Percentiles rank a stretch among this genome's conserved stretches.
These are phyloP conservation scores for Sceloporus undulatus DNA, from an alignment of 2,113 vertebrate genomes.

Conservation along the genomic window DNA sequence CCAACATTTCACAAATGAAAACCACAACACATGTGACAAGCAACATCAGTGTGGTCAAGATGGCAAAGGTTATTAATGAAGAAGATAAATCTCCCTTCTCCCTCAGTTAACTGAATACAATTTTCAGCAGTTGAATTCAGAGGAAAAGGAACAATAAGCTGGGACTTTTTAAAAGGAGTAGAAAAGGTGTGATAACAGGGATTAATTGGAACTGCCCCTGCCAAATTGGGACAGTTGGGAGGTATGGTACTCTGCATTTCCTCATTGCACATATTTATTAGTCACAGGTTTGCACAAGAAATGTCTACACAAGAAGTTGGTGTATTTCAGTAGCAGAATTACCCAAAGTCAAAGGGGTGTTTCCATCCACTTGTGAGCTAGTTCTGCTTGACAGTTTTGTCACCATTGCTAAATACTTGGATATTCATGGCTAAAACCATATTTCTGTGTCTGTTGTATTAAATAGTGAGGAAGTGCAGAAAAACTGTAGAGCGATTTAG, in stretches of 20 bases:
- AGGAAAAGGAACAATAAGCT: too few species aligned
- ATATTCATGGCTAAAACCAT: neutral
- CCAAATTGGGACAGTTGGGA: too few species aligned
- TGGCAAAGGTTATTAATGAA: too few species aligned
- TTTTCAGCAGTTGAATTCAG: too few species aligned
- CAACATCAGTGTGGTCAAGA: too few species aligned
- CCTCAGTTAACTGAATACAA: too few species aligned
- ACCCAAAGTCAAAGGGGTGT: neutral
- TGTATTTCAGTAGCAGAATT: neutral
- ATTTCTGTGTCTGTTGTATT: neutral
- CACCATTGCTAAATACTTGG: neutral
- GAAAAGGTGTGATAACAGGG: too few species aligned
- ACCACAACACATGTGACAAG: too few species aligned
- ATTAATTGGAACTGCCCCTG: too few species aligned
- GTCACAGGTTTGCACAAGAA: neutral
- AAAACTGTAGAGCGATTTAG: neutral
- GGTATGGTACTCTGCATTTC: neutral
- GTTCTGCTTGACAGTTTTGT: neutral
- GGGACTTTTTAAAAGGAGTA: too few species aligned
- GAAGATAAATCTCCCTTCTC: too few species aligned
- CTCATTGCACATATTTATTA: neutral
- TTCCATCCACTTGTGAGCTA: neutral
- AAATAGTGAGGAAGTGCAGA: neutral
- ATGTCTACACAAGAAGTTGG: neutral
- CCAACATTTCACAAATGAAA: too few species aligned